A percentile compares a stretch with the other conserved stretches of the same genome.
phyloP scores from a whole-genome alignment of 1,140 invertebrate species.

The Brachionus rubens region DNA sequence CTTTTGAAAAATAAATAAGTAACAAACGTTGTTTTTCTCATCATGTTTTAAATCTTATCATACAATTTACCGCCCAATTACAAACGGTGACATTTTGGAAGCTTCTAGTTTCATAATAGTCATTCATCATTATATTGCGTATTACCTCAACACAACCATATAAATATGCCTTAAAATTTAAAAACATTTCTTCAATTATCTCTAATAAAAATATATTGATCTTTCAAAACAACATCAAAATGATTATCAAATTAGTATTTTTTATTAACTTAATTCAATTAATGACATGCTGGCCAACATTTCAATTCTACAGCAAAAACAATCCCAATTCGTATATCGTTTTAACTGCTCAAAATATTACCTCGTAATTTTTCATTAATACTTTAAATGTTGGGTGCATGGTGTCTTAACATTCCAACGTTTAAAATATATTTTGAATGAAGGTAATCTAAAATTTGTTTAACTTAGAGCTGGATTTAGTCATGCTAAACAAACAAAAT shows the following conservation, averaged over 20 bases:
- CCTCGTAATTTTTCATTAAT: background rate
- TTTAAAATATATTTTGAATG: too few species aligned
- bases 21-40: too few species aligned
- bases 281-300: slow-evolving; percentile 32
- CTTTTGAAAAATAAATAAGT: too few species aligned
- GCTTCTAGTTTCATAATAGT: too few species aligned
- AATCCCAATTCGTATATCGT: background rate
- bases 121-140: too few species aligned
- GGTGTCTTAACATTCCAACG: too few species aligned
- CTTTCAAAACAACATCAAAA: background rate
- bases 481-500: slow-evolving; percentile 4
- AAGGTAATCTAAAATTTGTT: background rate
- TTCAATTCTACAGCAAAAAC: slow-evolving; percentile 10
- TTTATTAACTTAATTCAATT: background rate
- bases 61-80: too few species aligned
- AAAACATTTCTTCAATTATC: background rate
- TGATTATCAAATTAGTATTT: background rate
- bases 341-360: slow-evolving; percentile 10
- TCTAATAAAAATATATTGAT: background rate
- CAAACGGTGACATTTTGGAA: too few species aligned
- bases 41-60: too few species aligned
- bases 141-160: too few species aligned
- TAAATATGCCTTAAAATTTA: too few species aligned
- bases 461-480: background rate
- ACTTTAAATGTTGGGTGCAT: too few species aligned